A percentile compares a stretch with the other conserved stretches of the same genome.
phyloP scores from a whole-genome alignment of 2,888 invertebrate genomes.

The Seladonia tumulorum region DNA sequence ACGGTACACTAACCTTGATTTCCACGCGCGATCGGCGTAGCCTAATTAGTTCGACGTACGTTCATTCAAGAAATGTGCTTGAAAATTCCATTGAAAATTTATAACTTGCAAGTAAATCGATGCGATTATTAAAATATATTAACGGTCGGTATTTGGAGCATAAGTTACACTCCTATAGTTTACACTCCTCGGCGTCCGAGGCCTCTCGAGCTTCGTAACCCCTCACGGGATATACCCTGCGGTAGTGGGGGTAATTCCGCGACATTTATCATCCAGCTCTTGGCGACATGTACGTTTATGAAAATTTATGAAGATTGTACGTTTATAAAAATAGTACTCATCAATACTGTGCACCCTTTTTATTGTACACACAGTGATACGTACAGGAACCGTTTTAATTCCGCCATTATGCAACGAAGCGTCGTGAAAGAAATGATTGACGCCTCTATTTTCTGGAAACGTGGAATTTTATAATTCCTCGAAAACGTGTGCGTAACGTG shows the following conservation, averaged over 20 bases:
- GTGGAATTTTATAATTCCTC: background rate
- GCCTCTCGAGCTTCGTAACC: too few relatives aligned
- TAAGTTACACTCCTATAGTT: too few relatives aligned
- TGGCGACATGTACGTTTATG: background rate
- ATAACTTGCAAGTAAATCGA: too few relatives aligned
- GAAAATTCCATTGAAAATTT: too few relatives aligned
- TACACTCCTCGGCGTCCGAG: too few relatives aligned
- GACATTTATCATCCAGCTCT: too few relatives aligned
- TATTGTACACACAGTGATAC: background rate
- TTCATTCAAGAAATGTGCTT: too few relatives aligned
- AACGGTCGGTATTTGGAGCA: too few relatives aligned
- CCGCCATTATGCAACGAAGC: conserved; percentile 5
- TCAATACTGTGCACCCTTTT: background rate
- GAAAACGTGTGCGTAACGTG: background rate
- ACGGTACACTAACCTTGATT: background rate
- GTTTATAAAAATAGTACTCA: background rate
- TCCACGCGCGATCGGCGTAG: background rate
- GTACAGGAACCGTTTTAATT: background rate
- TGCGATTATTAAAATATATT: too few relatives aligned
- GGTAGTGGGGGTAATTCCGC: too few relatives aligned
- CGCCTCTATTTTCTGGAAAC: background rate
- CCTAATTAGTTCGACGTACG: background rate
- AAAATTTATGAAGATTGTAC: background rate
- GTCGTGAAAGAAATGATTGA: background rate
- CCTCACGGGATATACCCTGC: too few relatives aligned